These are phyloP conservation scores for Bryconaethiops microstoma DNA, from an alignment of 2,797 vertebrate species.

Conservation along the genomic window DNA sequence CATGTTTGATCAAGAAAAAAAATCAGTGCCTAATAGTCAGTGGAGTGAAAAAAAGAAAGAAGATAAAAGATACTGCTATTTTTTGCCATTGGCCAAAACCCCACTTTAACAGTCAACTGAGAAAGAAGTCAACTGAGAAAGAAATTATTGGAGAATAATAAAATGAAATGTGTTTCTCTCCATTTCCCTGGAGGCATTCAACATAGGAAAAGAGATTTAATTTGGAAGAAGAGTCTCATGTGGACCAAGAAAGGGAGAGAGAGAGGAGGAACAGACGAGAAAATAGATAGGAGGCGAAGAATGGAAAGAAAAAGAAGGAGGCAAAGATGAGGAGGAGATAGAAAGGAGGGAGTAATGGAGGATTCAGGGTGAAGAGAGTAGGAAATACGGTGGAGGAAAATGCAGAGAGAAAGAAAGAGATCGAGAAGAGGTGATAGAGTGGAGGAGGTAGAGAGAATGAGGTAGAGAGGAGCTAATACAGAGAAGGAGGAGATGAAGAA, in stretches of 20 bases:
- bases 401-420: neutral
- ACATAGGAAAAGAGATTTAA: slow-evolving; percentile 19
- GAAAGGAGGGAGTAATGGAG: slow-evolving; percentile 31
- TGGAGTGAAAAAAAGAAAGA: slow-evolving; percentile 73
- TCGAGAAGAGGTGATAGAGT: neutral
- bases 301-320: neutral
- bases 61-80: slow-evolving; percentile 72
- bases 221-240: neutral
- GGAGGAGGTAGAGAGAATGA: neutral
- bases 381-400: neutral
- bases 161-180: slow-evolving; percentile 60
- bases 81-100: slow-evolving; percentile 71
- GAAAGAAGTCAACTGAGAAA: slow-evolving; percentile 64
- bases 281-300: neutral
- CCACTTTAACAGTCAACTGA: slow-evolving; percentile 68
- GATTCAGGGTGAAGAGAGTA: slow-evolving; percentile 44
- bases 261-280: slow-evolving; percentile 56
- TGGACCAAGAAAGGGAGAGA: slow-evolving; percentile 18
- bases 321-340: neutral
- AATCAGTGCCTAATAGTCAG: slow-evolving; percentile 60
- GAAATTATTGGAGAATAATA: slow-evolving; percentile 71
- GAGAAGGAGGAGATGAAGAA: neutral
- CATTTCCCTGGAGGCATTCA: slow-evolving; percentile 26
- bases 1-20: slow-evolving; percentile 50
- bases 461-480: neutral